Conservation (phyloP, 2,797 vertebrate species). For the Coccyzus lansbergi region DNA sequence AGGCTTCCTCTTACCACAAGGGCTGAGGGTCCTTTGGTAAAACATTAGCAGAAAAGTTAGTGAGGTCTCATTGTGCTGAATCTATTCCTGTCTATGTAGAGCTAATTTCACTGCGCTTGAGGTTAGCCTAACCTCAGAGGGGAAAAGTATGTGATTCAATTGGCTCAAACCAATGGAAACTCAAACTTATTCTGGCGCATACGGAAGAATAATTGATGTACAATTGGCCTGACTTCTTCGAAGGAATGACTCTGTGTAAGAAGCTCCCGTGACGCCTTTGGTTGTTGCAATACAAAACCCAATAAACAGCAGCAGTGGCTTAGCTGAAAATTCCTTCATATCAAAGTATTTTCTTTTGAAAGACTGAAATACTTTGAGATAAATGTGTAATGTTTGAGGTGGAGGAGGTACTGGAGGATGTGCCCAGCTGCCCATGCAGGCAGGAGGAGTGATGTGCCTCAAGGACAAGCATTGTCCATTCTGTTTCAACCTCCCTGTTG, state of each 20-base stretch:
- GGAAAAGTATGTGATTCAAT: not conserved
- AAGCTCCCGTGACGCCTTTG: not conserved
- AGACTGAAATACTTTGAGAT: not conserved
- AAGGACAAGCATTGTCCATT: not conserved
- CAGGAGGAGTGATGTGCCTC: not conserved
- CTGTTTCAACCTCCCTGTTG: not conserved
- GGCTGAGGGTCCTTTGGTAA: slow-evolving; percentile 45
- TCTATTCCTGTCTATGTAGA: slow-evolving; percentile 4
- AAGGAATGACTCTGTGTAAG: not conserved
- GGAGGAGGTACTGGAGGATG: fast-evolving
- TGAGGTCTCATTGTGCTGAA: not conserved
- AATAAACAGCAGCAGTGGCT: not conserved
- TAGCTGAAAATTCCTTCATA: not conserved
- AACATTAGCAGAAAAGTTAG: slow-evolving; percentile 37
- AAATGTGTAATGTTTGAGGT: not conserved
- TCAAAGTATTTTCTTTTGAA: not conserved
- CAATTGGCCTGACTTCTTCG: not conserved
- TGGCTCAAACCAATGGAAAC: not conserved
- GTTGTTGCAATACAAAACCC: not conserved
- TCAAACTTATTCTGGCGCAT: not conserved
- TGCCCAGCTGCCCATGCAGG: fast-evolving
- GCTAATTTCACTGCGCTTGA: not conserved
- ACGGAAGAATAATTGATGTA: slow-evolving; percentile 20
- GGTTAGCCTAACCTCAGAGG: slow-evolving; percentile 52
- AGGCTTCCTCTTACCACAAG: not conserved